Base-by-base conservation (phyloP, 2,113 vertebrate species). In the Cisticola juncidis region DNA sequence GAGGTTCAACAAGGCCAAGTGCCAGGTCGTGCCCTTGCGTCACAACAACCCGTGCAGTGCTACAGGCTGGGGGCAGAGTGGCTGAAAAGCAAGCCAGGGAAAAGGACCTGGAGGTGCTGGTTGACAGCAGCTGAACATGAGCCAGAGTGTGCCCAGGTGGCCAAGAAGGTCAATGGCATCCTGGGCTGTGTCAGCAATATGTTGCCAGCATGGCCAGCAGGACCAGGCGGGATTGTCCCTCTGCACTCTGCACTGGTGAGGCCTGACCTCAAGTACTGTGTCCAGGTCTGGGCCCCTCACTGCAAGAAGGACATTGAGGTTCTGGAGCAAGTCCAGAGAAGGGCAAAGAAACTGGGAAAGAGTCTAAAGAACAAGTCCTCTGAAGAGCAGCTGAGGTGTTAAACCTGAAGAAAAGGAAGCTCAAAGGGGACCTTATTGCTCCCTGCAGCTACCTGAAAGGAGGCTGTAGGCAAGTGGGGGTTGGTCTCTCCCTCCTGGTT, bases 261-360 rank as follows among this genome's bases (percentile, higher is more conserved):
- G 31, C 9, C 1, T 1, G 6, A 35, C 7, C n/a, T 54, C 0
- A 1, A 47, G 11, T 31, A 0, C 62, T 48, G 17, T 54, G 22
- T 76, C 14, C 48, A 69, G 25, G 0, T 15, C 23, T 76, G 73
- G 24, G 20, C 10, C 15, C 1, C 1, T 54, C n/a, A 76, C 4
- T 48, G 6, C 26, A 33, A 8, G 42, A 65, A 57, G 6, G 40
- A 40, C 21, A 42, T 1, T 45, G 69, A 60, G 28, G 8, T 5
- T 9, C 36, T 24, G 3, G 8, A 69, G 14, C 0, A 0, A 23
- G 8, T 48, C 47, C 70, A 69, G 62, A 15, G 18, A 54, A 69
- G 14, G 31, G 12, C 54, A 33, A 9, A 0, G 0, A 24, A 62
- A 7, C 9, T 35, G 40, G 5, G 2, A 3, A 61, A 54, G 31